These are phyloP conservation scores for Carassius carassius DNA, from an alignment of 2,113 vertebrate genomes.

Conservation along the genomic window DNA sequence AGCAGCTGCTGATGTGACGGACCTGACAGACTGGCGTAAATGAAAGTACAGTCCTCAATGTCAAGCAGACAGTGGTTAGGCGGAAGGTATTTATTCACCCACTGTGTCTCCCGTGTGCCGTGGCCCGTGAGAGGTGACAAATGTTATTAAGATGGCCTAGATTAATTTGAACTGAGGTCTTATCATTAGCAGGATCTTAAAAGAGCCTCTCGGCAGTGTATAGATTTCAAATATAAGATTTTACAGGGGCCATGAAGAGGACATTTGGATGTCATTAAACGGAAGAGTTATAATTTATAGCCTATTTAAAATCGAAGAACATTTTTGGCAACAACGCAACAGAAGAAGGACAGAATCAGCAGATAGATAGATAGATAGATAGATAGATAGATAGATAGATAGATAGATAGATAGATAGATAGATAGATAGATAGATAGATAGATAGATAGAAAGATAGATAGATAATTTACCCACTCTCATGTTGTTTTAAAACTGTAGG, in stretches of 20 bases:
- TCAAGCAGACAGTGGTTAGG: conserved; percentile 5
- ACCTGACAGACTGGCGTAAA: conserved; percentile 4
- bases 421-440: no score
- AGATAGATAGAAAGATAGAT: no score
- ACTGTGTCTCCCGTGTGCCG: neutral
- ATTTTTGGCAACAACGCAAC: neutral
- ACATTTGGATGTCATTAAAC: conserved; percentile 15
- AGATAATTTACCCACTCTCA: neutral
- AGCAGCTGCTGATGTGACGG: neutral
- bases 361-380: no score
- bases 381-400: no score
- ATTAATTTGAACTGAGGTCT: neutral
- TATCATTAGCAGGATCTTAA: neutral
- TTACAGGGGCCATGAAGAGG: neutral
- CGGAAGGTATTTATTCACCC: neutral
- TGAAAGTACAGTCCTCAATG: neutral
- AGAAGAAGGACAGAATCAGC: neutral
- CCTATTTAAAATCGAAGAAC: neutral
- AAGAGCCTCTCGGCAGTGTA: neutral
- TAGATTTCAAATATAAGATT: conserved; percentile 10
- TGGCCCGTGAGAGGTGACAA: neutral
- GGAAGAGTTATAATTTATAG: neutral
- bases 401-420: no score
- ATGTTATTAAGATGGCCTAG: conserved; percentile 10
- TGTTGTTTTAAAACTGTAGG: neutral